A percentile compares a stretch with the other conserved stretches of the same genome.
Conservation (phyloP, 1,140 invertebrate species). For the Drosophila seguyi region DNA sequence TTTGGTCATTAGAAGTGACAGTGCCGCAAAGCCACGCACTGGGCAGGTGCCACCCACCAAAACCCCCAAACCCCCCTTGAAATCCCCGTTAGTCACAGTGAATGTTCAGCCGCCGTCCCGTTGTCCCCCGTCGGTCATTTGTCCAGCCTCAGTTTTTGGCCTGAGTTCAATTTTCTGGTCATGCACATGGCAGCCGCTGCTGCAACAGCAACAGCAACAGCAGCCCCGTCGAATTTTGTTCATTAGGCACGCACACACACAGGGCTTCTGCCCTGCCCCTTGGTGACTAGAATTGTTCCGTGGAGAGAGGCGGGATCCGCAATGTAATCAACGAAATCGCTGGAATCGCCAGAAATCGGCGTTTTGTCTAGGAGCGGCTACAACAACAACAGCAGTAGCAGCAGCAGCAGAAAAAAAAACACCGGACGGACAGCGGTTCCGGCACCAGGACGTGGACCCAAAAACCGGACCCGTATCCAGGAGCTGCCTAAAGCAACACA, state of each 20-base stretch:
- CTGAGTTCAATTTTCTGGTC: slow-evolving; percentile 80
- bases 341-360: slow-evolving; percentile 71
- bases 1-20: slow-evolving; percentile 76
- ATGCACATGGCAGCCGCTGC: slow-evolving; percentile 75
- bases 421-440: slow-evolving; percentile 35
- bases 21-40: slow-evolving; percentile 63
- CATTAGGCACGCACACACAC: slow-evolving; percentile 59
- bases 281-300: slow-evolving; percentile 40
- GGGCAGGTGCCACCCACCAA: slow-evolving; percentile 8
- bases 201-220: slow-evolving; percentile 49
- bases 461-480: slow-evolving; percentile 15
- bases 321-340: slow-evolving; percentile 82
- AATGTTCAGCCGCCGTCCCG: slow-evolving; percentile 33
- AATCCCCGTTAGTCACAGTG: slow-evolving; percentile 11
- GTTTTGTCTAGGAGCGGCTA: slow-evolving; percentile 56
- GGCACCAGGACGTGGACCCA: slow-evolving; percentile 18
- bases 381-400: slow-evolving; percentile 22
- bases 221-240: slow-evolving; percentile 61
- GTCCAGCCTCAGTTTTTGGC: slow-evolving; percentile 69
- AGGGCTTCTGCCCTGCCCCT: slow-evolving; percentile 18
- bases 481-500: slow-evolving; percentile 17
- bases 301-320: slow-evolving; percentile 48
- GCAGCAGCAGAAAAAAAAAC: slow-evolving; percentile 7
- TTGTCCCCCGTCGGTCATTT: slow-evolving; percentile 59
- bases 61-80: not conserved